Evolutionary conservation across 2,113 vertebrate genomes (phyloP), one percentile per base, ranked within the genome.

Genomic region (Andinoacara biseriatus): DNA sequence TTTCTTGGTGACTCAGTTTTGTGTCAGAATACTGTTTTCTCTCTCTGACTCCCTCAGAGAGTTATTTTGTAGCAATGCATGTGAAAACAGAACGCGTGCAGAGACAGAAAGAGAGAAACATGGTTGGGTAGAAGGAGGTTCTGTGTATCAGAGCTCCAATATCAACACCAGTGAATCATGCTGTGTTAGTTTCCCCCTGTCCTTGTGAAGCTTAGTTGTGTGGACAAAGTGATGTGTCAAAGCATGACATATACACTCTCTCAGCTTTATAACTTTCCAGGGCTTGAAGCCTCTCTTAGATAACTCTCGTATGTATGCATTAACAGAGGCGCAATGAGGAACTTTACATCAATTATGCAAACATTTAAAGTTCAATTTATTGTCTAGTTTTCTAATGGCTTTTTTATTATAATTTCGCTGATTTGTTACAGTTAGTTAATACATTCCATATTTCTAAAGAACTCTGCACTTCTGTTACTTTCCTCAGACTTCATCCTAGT

Each of bases 141-240:
- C 38, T 38, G 58, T 80, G 22, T 62, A 26, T 52, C 29, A 17
- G 31, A 72, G 72, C 82, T 82, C 33, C 59, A 74, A 7, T 35
- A 90, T 81, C 80, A 85, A 84, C 84, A 84, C 79, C 76, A 81
- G 74, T 84, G 76, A 86, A 75, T 92, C 87, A 87, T 40, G 58
- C 78, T 74, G 81, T 81, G 90, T 92, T 92, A 77, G 82, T 80
- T 80, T 86, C 67, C 77, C 43, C 54, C 54, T 72, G 80, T 89
- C 83, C 86, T 86, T 24, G 80, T 90, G 90, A 93, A 81, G 80
- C 85, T 87, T 74, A 90, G 65, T 61, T 83, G 75, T 87, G 78
- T 54, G 59, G 90, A 92, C 89, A 89, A 58, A 88, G 72, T 80
- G 84, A 89, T 78, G 86, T 80, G 83, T 91, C 85, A 85, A 85